phyloP scores from a whole-genome alignment of 2,888 invertebrate species.

The Cephus pulcher region DNA sequence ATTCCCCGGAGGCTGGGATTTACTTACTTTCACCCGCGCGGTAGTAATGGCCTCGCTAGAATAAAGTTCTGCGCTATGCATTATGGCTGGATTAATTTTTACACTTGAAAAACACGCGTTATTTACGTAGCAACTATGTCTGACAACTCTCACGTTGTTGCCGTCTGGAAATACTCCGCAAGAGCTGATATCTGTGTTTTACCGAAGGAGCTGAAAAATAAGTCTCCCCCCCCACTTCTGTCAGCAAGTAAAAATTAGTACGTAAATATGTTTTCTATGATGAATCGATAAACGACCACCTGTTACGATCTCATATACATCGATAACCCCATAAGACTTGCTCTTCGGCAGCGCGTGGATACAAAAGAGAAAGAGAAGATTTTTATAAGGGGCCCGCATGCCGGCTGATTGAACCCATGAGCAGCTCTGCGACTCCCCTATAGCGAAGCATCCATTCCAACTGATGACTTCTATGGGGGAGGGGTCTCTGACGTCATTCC shows the following conservation, averaged over 20 bases:
- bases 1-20: slow-evolving; percentile 39
- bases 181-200: background rate
- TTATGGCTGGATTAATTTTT: background rate
- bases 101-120: background rate
- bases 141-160: background rate
- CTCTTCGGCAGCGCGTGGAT: background rate
- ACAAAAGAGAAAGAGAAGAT: slow-evolving; percentile 1
- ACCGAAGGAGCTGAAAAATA: background rate
- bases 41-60: slow-evolving; percentile 4
- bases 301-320: background rate
- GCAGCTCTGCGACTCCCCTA: slow-evolving; percentile 31
- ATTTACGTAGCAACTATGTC: background rate
- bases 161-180: background rate
- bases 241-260: background rate
- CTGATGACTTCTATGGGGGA: slow-evolving; percentile 54
- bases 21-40: slow-evolving; percentile 52
- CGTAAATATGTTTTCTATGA: background rate
- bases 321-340: background rate
- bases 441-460: slow-evolving; percentile 44
- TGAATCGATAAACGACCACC: background rate
- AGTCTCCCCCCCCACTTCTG: background rate
- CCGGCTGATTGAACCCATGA: slow-evolving; percentile 47
- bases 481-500: slow-evolving; percentile 61
- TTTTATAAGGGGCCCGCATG: slow-evolving; percentile 47
- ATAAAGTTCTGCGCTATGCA: background rate